phyloP scores from a whole-genome alignment of 2,113 vertebrate species.

The Mesocricetus auratus region DNA sequence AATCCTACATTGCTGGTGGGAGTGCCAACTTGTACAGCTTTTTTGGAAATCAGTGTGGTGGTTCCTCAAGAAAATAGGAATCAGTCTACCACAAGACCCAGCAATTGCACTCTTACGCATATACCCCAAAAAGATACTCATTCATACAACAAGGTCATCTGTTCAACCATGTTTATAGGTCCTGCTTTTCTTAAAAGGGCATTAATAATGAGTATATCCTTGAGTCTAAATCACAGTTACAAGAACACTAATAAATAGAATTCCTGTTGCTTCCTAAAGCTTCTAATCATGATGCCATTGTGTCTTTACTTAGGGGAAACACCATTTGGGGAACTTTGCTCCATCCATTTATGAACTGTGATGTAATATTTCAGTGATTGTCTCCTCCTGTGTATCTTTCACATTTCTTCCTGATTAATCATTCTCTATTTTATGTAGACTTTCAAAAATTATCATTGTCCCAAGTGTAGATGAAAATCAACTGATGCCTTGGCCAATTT shows the following conservation, averaged over 20 bases:
- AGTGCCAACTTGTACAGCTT: too few species aligned
- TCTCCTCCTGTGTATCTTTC: background rate
- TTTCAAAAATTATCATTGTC: constrained; percentile 2
- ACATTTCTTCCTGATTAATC: background rate
- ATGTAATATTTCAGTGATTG: background rate
- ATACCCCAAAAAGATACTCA: too few species aligned
- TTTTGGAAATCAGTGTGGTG: too few species aligned
- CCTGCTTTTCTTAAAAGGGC: background rate
- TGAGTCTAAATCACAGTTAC: background rate
- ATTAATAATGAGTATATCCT: background rate
- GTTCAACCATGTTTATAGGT: too few species aligned
- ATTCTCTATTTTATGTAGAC: background rate
- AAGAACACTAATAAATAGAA: constrained; percentile 31
- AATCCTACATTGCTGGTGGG: too few species aligned
- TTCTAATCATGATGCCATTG: background rate
- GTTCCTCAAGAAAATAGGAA: too few species aligned
- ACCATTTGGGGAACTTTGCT: background rate
- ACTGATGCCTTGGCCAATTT: background rate
- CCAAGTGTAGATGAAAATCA: background rate
- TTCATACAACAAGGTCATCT: too few species aligned
- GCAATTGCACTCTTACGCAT: too few species aligned
- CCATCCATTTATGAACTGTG: constrained; percentile 5
- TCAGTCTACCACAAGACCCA: too few species aligned
- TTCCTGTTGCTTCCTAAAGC: background rate
- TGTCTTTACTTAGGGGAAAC: background rate